A percentile compares a stretch with the other conserved stretches of the same genome.
Conservation (phyloP, 2,888 invertebrate genomes). For the Leucophenga montana region DNA sequence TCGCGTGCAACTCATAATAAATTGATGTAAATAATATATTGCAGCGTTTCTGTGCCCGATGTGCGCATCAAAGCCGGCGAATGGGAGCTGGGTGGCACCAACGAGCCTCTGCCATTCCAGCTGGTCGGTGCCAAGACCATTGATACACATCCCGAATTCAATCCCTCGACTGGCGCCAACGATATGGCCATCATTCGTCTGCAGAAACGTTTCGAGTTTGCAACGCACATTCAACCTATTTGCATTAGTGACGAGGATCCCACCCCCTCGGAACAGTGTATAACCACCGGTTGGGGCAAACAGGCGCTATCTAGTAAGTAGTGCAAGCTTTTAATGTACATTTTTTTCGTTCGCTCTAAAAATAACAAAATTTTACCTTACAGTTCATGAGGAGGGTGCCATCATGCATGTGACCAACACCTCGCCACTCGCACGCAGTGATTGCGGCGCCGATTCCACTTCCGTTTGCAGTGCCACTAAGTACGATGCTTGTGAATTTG, state of each 20-base stretch:
- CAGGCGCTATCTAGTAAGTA: constrained; percentile 82
- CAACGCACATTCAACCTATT: constrained; percentile 83
- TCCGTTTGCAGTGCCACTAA: constrained; percentile 80
- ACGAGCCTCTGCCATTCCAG: constrained; percentile 86
- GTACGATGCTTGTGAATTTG: constrained; percentile 85
- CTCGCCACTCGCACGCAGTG: constrained; percentile 77
- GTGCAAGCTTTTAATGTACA: not conserved
- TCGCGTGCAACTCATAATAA: not conserved
- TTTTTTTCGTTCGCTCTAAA: not conserved
- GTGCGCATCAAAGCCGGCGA: constrained; percentile 86
- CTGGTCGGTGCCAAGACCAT: constrained; percentile 82
- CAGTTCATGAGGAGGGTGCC: constrained; percentile 83
- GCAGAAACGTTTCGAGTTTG: constrained; percentile 77
- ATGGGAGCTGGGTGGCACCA: constrained; percentile 87
- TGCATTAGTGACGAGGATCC: constrained; percentile 81
- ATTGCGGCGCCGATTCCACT: constrained; percentile 64
- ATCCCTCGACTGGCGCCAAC: constrained; percentile 76
- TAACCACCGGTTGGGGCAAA: constrained; percentile 90
- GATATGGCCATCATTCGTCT: constrained; percentile 84
- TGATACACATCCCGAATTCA: constrained; percentile 81
- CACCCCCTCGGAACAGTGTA: constrained; percentile 76
- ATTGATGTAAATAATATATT: not conserved
- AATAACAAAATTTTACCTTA: not conserved
- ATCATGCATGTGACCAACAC: constrained; percentile 84
- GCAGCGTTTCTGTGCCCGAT: constrained; percentile 72